Evolutionary conservation across 2,797 vertebrate species (phyloP).

Genomic region (Sebastes minor): DNA sequence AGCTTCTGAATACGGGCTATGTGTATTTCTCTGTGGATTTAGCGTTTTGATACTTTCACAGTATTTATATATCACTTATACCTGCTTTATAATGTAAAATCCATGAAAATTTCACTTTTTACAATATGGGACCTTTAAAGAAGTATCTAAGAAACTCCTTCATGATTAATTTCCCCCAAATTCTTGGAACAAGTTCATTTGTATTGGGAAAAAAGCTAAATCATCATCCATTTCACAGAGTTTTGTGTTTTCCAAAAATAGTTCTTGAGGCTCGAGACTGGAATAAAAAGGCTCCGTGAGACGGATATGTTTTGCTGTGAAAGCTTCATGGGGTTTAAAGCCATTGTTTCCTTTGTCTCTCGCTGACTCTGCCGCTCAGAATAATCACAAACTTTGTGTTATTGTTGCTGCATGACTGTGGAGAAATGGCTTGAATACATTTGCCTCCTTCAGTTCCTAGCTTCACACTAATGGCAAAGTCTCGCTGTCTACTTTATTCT

Average conservation of each 20-base stretch:
- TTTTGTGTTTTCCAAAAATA: background rate
- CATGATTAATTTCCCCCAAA: background rate
- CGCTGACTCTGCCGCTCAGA: conserved; percentile 12
- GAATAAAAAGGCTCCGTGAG: conserved; percentile 16
- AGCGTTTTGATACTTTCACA: too few relatives aligned
- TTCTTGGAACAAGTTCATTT: background rate
- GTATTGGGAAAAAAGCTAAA: background rate
- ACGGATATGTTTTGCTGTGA: conserved; percentile 6
- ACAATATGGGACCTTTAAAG: too few relatives aligned
- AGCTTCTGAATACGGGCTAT: too few relatives aligned
- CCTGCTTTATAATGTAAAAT: too few relatives aligned
- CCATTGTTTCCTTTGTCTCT: conserved; percentile 32
- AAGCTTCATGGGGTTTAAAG: conserved; percentile 29
- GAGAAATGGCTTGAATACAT: conserved; percentile 27
- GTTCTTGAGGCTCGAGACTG: background rate
- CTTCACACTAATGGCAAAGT: conserved; percentile 6
- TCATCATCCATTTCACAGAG: background rate
- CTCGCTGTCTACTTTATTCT: background rate
- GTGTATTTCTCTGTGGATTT: too few relatives aligned
- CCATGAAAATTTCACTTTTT: too few relatives aligned
- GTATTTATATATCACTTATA: too few relatives aligned
- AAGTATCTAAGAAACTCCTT: background rate
- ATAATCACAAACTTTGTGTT: conserved; percentile 34
- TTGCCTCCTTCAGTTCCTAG: background rate
- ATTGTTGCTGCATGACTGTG: conserved; percentile 26